Base-by-base conservation (phyloP, 2,113 vertebrate genomes). In the Harpagus bidentatus region DNA sequence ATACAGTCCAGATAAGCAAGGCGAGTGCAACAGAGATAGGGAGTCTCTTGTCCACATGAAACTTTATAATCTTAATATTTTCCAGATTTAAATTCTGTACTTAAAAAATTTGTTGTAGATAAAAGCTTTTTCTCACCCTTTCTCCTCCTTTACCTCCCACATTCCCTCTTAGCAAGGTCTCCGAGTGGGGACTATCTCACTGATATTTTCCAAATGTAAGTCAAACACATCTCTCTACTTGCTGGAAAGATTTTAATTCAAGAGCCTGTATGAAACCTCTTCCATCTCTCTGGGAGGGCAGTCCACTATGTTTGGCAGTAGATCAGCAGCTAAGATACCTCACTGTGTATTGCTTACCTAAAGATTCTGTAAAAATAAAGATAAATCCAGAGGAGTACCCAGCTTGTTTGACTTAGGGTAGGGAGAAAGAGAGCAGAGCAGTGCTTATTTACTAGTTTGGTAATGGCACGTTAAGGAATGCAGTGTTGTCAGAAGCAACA, bases 51-150 rank as follows among this genome's bases (percentile, higher is more conserved):
- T 65, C 61, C 81, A 36, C n/a, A 12, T 3, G 22, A 67, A 82
- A 32, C 43, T 40, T 81, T 4, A 56, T 4, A 22, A 82, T 31
- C 22, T 87, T 95, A 71, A 90, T 90, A 53, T 91, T 89, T 96
- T 94, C 93, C 95, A 96, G 92, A 82, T 87, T 85, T 32, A 52
- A 86, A 17, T 56, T 28, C 79, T 84, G 26, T 47, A 7, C 69
- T 74, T 45, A 19, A 63, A 48, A 66, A n/a, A 15, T 22, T 48
- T 62, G 56, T 20, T 47, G 48, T 3, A 87, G 90, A 88, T 95
- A 90, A 91, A 96, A 93, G 66, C 70, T 70, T 91, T 85, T 95
- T 95, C 89, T 95, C 87, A 32, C 81, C 42, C 67, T 83, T 43
- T 72, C 81, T 71, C 28, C 55, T 74, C 52, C 67, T 74, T 65